Evolutionary conservation across 1,140 invertebrate species (phyloP).

Genomic region (Elymnias hypermnestra): DNA sequence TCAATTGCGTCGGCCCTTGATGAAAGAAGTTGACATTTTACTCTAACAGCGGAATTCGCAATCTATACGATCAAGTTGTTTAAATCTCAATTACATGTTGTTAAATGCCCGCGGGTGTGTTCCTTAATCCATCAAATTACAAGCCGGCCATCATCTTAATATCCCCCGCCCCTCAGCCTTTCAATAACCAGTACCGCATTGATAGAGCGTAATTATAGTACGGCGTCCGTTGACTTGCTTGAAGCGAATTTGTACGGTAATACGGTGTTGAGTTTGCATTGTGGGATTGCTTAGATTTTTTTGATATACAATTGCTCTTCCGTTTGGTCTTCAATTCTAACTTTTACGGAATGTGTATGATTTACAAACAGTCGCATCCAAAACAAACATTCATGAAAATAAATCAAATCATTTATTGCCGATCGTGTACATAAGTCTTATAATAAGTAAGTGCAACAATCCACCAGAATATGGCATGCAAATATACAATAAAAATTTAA

Average conservation of each 20-base stretch:
- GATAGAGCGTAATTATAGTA: constrained; percentile 66
- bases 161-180: constrained; percentile 61
- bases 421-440: too few relatives aligned
- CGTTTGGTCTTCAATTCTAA: constrained; percentile 9
- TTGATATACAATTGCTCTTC: constrained; percentile 5
- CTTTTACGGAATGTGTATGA: too few relatives aligned
- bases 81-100: constrained; percentile 52
- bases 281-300: constrained; percentile 41
- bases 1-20: neutral
- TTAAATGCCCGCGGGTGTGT: constrained; percentile 52
- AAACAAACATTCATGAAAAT: too few relatives aligned
- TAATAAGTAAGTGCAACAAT: too few relatives aligned
- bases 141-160: constrained; percentile 67
- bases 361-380: too few relatives aligned
- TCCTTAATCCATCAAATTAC: constrained; percentile 67
- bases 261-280: constrained; percentile 42
- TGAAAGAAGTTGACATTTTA: neutral
- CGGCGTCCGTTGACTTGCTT: constrained; percentile 30
- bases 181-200: constrained; percentile 63
- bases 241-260: constrained; percentile 45
- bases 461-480: too few relatives aligned
- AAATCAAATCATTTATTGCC: too few relatives aligned
- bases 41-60: neutral
- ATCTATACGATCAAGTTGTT: constrained; percentile 29
- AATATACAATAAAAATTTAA: too few relatives aligned